These are phyloP conservation scores for Hemaris fuciformis DNA, from an alignment of 2,888 invertebrate species.

Conservation along the genomic window DNA sequence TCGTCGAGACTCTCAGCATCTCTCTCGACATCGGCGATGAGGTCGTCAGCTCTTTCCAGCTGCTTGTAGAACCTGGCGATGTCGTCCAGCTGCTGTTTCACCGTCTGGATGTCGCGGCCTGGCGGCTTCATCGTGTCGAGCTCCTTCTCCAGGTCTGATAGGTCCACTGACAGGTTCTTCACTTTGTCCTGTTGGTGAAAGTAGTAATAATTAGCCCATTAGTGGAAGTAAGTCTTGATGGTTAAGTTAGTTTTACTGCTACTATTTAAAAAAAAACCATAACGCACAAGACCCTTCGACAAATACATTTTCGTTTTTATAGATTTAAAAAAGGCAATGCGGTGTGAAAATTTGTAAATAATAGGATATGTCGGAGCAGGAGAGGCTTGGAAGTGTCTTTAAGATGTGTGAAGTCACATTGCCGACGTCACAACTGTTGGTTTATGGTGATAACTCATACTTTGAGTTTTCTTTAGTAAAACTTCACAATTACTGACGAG, in stretches of 20 bases:
- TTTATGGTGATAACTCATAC: too few relatives aligned
- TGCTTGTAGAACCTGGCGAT: conserved; percentile 85
- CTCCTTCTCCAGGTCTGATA: conserved; percentile 90
- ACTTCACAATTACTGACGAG: too few relatives aligned
- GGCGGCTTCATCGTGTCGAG: conserved; percentile 92
- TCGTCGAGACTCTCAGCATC: conserved; percentile 90
- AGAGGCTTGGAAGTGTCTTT: too few relatives aligned
- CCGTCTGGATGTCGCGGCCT: conserved; percentile 92
- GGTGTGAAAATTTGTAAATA: too few relatives aligned
- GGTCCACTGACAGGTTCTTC: conserved; percentile 88
- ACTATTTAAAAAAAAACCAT: too few relatives aligned
- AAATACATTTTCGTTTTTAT: too few relatives aligned
- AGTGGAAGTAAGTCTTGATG: background rate
- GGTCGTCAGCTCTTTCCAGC: conserved; percentile 84
- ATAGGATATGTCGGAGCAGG: too few relatives aligned
- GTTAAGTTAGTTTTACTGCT: background rate
- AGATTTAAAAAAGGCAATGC: too few relatives aligned
- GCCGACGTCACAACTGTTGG: too few relatives aligned
- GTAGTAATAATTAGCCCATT: background rate
- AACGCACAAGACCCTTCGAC: too few relatives aligned
- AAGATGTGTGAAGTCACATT: too few relatives aligned
- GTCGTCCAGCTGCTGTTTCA: conserved; percentile 92
- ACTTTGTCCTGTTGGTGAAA: conserved; percentile 84
- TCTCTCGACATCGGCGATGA: conserved; percentile 85
- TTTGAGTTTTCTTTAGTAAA: too few relatives aligned